Base-by-base conservation (phyloP, 2,797 vertebrate species). In the Pangasius djambal region DNA sequence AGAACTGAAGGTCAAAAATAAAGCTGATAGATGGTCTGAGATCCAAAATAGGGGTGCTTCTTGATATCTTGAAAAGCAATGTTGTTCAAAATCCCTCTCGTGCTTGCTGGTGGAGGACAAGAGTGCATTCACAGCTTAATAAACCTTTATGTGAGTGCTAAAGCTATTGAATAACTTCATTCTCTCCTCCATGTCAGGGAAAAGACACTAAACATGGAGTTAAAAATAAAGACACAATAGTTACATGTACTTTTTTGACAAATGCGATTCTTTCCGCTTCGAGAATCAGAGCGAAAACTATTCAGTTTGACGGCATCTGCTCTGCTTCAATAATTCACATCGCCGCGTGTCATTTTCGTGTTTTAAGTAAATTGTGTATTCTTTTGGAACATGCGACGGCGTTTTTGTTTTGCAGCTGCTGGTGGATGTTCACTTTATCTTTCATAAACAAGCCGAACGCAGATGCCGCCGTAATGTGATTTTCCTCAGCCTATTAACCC, bases 311-410 rank as follows among this genome's bases (percentile, higher is more conserved):
- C 94, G 93, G 94, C 96, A 95, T 97, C 96, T 95, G 95, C 95
- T 94, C 94, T 94, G 92, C 94, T 94, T 98, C 96, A 98, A 97
- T 98, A 97, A 97, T 98, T 97, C 95, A 98, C 92, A 90, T 88
- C 90, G 91, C 95, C 95, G 95, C 93, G 94, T 92, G 93, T 92
- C 91, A 83, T 93, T 96, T 96, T 97, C 97, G 97, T 97, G 95
- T 97, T 98, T 98, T 96, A 97, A 95, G 95, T 95, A 97, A 97
- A 96, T 95, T 94, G 92, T 96, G 96, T 97, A 95, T 94, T 94
- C 90, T 93, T 91, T 89, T 67, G 90, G 91, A 90, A 93, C 91
- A 89, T 72, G 72, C 89, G 93, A 92, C 89, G 89, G 87, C 69
- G 57, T 77, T 50, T 86, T 69, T 85, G 44, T 87, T 89, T 88